phyloP scores from a whole-genome alignment of 2,113 vertebrate genomes.

The Stegostoma tigrinum region DNA sequence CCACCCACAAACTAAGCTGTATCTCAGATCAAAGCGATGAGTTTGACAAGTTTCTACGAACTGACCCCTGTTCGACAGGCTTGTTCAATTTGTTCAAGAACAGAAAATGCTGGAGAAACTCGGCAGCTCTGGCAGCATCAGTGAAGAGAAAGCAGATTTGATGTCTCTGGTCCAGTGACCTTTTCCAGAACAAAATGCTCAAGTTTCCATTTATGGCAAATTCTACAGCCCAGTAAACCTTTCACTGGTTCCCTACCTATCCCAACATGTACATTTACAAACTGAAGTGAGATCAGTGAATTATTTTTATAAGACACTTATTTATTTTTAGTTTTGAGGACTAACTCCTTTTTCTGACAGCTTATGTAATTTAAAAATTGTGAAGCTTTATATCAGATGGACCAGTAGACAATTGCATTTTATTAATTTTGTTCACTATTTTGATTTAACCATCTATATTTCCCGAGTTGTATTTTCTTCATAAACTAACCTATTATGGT shows the following conservation, averaged over 20 bases:
- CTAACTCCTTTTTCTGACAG: background rate
- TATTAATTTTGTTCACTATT: constrained; percentile 4
- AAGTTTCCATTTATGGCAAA: background rate
- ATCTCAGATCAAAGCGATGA: background rate
- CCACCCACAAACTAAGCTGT: background rate
- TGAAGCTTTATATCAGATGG: constrained; percentile 2
- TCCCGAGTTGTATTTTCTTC: background rate
- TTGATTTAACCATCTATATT: background rate
- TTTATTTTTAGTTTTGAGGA: background rate
- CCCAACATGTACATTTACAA: background rate
- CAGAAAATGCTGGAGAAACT: too few species aligned
- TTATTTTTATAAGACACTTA: too few species aligned
- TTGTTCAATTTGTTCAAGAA: background rate
- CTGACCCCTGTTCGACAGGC: background rate
- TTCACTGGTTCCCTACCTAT: background rate
- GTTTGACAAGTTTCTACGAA: too few species aligned
- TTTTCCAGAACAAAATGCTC: background rate
- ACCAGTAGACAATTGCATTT: background rate
- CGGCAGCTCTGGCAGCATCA: too few species aligned
- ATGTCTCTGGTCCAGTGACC: too few species aligned
- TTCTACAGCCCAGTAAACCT: background rate
- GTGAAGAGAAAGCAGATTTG: too few species aligned
- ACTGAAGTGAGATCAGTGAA: background rate
- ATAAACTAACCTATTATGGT: constrained; percentile 23
- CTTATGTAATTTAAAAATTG: background rate